These are phyloP conservation scores for Tachina fera DNA, from an alignment of 2,888 invertebrate genomes.

Conservation along the genomic window DNA sequence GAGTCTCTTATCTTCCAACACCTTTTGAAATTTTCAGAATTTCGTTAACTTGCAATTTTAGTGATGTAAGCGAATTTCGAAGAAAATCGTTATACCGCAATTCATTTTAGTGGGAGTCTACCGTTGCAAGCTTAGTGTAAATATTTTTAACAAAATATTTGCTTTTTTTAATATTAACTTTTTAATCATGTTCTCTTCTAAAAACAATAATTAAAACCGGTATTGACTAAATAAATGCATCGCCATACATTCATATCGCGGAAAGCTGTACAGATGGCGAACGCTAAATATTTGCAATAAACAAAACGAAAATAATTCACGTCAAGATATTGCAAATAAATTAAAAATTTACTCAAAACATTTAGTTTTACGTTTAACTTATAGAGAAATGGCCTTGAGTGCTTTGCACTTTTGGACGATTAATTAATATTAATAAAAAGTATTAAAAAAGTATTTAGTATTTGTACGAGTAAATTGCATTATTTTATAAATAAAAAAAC, in stretches of 20 bases:
- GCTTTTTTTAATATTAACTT: not conserved
- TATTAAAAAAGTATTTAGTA: too few species aligned
- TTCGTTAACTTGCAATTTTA: too few species aligned
- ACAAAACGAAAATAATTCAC: slow-evolving; percentile 34
- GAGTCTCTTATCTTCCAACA: too few species aligned
- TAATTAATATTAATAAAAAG: too few species aligned
- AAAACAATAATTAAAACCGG: slow-evolving; percentile 37
- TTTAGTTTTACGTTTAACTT: slow-evolving; percentile 22
- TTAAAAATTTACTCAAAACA: not conserved
- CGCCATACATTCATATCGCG: slow-evolving; percentile 1
- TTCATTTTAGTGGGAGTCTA: not conserved
- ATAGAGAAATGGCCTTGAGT: slow-evolving; percentile 25
- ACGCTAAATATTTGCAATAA: slow-evolving; percentile 30
- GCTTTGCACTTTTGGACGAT: slow-evolving; percentile 49
- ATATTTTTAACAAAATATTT: slow-evolving; percentile 11
- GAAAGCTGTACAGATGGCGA: slow-evolving; percentile 31
- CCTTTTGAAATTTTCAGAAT: too few species aligned
- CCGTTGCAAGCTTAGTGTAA: not conserved
- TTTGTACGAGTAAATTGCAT: too few species aligned
- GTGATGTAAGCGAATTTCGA: not conserved
- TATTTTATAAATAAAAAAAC: too few species aligned
- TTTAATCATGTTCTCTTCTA: slow-evolving; percentile 4
- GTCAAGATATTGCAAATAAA: slow-evolving; percentile 52
- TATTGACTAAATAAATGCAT: slow-evolving; percentile 25
- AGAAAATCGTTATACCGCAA: not conserved